Conservation (phyloP, 2,797 vertebrate species). For the Sparidentex hasta region DNA sequence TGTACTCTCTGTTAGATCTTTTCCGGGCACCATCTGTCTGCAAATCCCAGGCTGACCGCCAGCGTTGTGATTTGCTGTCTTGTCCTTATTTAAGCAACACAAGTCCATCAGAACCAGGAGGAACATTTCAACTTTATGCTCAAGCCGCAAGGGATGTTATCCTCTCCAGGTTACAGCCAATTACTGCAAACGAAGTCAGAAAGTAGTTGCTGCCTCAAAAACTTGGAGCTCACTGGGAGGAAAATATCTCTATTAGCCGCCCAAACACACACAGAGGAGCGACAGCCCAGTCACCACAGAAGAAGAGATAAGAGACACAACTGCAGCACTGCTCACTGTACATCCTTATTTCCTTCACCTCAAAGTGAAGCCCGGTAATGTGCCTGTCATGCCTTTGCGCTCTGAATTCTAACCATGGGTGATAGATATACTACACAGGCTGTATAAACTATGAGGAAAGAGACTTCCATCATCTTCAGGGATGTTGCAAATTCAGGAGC, state of each 20-base stretch:
- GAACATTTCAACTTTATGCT: not conserved
- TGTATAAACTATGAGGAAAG: conserved; percentile 4
- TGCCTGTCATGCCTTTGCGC: conserved; percentile 14
- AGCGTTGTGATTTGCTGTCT: conserved; percentile 1
- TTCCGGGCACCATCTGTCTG: not conserved
- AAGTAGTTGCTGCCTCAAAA: conserved; percentile 9
- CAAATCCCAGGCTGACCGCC: not conserved
- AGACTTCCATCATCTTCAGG: not conserved
- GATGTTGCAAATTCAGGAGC: conserved; percentile 10
- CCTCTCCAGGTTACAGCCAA: conserved; percentile 34
- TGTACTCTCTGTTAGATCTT: not conserved
- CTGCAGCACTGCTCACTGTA: conserved; percentile 22
- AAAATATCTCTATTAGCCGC: conserved; percentile 20
- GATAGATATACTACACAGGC: conserved; percentile 12
- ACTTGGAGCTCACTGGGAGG: not conserved
- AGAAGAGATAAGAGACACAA: conserved; percentile 29
- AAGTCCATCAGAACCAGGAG: conserved; percentile 1
- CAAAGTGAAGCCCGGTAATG: conserved; percentile 45
- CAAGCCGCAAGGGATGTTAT: not conserved
- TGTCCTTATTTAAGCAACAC: conserved; percentile 15
- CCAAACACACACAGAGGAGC: not conserved
- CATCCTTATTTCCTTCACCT: conserved; percentile 39
- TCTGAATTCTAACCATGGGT: conserved; percentile 31
- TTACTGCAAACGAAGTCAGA: conserved; percentile 42
- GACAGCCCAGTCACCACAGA: conserved; percentile 7